Percentiles rank a stretch among this genome's conserved stretches.
These are phyloP conservation scores for Ferdinandea cuprea DNA, from an alignment of 2,888 invertebrate genomes.

Conservation along the genomic window DNA sequence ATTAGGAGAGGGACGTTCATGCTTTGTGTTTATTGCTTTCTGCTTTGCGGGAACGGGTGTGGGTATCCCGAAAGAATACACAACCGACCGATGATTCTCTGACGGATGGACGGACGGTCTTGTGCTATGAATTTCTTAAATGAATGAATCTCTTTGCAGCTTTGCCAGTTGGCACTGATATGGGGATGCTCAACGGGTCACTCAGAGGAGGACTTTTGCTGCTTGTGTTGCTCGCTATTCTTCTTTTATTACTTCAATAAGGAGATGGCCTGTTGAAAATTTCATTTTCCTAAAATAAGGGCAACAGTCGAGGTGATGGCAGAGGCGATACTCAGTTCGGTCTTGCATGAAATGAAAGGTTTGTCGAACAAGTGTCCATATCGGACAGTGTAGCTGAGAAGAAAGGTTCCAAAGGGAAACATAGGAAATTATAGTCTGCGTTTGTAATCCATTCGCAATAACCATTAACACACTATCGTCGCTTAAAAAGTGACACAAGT, in stretches of 20 bases:
- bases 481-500: too few relatives aligned
- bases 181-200: conserved; percentile 65
- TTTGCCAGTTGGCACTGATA: conserved; percentile 72
- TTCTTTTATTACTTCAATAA: conserved; percentile 72
- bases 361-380: conserved; percentile 63
- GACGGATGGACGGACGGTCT: conserved; percentile 3
- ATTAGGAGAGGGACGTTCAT: conserved; percentile 46
- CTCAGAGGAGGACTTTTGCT: conserved; percentile 63
- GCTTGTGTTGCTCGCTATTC: conserved; percentile 53
- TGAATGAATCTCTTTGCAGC: conserved; percentile 60
- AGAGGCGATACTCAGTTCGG: conserved; percentile 39
- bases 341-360: conserved; percentile 67
- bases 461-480: too few relatives aligned
- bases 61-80: conserved; percentile 33
- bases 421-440: too few relatives aligned
- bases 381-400: conserved; percentile 38
- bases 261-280: conserved; percentile 74
- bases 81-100: conserved; percentile 7
- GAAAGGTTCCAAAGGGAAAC: background rate
- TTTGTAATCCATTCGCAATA: too few relatives aligned
- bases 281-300: conserved; percentile 72
- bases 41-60: conserved; percentile 12
- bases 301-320: conserved; percentile 22
- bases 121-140: conserved; percentile 70
- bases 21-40: conserved; percentile 69